Evolutionary conservation across 2,113 vertebrate species (phyloP).

Genomic region (Odobenus rosmarus): DNA sequence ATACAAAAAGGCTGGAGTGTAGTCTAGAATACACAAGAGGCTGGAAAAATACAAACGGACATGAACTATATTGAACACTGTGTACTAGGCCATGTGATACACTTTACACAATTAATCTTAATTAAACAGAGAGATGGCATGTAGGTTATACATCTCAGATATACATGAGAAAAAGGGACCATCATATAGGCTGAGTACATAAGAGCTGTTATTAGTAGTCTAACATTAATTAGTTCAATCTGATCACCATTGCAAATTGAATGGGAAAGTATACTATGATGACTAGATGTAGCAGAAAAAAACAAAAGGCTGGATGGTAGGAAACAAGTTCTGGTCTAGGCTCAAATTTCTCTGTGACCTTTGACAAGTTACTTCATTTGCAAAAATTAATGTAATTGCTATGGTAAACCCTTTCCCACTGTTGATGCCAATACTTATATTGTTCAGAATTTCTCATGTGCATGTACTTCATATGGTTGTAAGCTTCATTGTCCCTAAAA

Average conservation of each 20-base stretch:
- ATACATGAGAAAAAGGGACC: neutral
- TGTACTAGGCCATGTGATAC: neutral
- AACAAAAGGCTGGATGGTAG: neutral
- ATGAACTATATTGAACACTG: neutral
- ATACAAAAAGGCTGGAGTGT: neutral
- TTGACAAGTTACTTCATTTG: neutral
- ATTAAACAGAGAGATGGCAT: neutral
- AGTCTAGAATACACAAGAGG: neutral
- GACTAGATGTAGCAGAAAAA: neutral
- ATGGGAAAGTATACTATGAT: neutral
- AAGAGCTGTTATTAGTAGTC: neutral
- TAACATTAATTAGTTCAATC: neutral
- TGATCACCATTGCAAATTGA: neutral
- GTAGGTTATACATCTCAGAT: neutral
- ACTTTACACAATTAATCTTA: neutral
- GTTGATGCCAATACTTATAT: neutral
- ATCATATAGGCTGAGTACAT: neutral
- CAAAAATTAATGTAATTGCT: conserved; percentile 1
- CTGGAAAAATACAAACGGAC: neutral
- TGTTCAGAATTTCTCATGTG: neutral
- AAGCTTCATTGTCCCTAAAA: neutral
- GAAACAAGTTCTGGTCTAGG: neutral
- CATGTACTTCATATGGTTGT: neutral
- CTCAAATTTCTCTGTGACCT: neutral
- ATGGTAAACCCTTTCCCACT: neutral